These are phyloP conservation scores for Odocoileus hemionus DNA, from an alignment of 2,113 vertebrate genomes.

Conservation along the genomic window DNA sequence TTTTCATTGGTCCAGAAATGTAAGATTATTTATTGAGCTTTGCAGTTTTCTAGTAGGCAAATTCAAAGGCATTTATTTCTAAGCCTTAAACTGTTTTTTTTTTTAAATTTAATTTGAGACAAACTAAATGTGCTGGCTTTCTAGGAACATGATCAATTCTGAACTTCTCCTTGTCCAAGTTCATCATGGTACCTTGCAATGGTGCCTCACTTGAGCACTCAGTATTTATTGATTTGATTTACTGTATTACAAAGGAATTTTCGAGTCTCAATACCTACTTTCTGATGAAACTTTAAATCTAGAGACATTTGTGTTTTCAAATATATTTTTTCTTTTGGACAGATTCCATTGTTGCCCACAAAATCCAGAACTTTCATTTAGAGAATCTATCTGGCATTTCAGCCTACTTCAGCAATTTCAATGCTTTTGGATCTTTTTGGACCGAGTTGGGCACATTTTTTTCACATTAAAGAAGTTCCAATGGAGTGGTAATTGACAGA, in stretches of 20 bases:
- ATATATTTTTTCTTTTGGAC: neutral
- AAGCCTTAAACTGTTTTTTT: neutral
- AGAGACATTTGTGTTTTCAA: neutral
- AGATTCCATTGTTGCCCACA: neutral
- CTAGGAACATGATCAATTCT: neutral
- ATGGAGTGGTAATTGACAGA: constrained; percentile 11
- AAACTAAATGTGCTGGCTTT: neutral
- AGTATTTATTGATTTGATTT: neutral
- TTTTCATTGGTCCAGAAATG: neutral
- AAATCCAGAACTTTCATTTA: neutral
- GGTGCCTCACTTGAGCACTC: neutral
- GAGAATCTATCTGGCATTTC: neutral
- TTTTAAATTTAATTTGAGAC: constrained; percentile 1
- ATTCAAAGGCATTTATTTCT: neutral
- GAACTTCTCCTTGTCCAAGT: neutral
- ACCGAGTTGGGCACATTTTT: neutral
- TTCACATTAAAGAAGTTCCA: constrained; percentile 36
- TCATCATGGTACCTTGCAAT: neutral
- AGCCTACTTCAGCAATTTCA: neutral
- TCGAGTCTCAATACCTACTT: neutral
- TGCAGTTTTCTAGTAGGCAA: neutral
- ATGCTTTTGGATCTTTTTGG: neutral
- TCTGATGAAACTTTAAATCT: constrained; percentile 16
- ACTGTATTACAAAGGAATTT: neutral
- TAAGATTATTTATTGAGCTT: neutral